These are phyloP conservation scores for Drosophila borborema DNA, from an alignment of 2,888 invertebrate species.

Conservation along the genomic window DNA sequence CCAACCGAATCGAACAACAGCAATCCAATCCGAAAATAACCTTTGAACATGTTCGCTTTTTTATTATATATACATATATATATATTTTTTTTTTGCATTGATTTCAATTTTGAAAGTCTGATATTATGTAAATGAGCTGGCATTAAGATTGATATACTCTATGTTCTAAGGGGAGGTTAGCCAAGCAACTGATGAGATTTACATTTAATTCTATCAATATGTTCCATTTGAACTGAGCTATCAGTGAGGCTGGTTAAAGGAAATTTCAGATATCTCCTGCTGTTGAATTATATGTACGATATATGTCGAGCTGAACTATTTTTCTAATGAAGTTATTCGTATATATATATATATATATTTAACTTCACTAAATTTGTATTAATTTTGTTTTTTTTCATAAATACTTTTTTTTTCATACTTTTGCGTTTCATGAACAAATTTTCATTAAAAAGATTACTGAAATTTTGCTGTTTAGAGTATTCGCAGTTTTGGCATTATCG, in stretches of 20 bases:
- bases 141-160: slow-evolving; percentile 2
- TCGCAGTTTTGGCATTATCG: not conserved
- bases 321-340: not conserved
- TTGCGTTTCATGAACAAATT: no score
- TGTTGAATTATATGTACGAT: no score
- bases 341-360: no score
- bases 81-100: slow-evolving; percentile 9
- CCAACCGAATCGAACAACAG: not conserved
- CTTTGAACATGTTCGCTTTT: slow-evolving; percentile 20
- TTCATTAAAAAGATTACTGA: no score
- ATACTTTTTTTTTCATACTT: no score
- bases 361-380: no score
- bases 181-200: not conserved
- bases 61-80: not conserved
- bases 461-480: not conserved
- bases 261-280: not conserved
- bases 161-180: no score
- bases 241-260: not conserved
- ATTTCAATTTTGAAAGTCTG: slow-evolving; percentile 35
- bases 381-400: no score
- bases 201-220: not conserved
- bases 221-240: not conserved
- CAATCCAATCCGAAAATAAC: slow-evolving; percentile 24
- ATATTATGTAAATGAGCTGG: slow-evolving; percentile 11
- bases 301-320: not conserved